These are phyloP conservation scores for Pygoscelis antarcticus DNA, from an alignment of 2,113 vertebrate genomes.

Conservation along the genomic window DNA sequence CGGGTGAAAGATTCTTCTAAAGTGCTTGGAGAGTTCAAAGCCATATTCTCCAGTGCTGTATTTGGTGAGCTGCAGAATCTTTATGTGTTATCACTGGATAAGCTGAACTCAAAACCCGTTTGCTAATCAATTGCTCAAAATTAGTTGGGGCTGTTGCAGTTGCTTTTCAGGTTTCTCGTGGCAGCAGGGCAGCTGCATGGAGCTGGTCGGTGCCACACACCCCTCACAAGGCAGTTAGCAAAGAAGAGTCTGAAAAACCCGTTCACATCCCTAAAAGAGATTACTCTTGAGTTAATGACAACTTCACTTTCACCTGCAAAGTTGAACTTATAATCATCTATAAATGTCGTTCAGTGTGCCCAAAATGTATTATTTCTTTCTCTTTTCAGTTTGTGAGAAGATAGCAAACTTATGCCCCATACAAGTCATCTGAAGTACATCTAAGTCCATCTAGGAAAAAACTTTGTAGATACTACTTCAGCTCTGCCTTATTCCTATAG, in stretches of 20 bases:
- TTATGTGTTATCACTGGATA: neutral
- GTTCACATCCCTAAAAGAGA: neutral
- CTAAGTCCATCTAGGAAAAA: neutral
- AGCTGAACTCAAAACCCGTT: neutral
- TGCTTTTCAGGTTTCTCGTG: neutral
- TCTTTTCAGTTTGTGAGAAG: neutral
- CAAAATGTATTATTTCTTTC: neutral
- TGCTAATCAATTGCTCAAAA: neutral
- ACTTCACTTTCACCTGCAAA: neutral
- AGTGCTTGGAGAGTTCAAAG: neutral
- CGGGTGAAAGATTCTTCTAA: neutral
- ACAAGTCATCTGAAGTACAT: neutral
- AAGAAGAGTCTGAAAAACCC: neutral
- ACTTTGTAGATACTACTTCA: neutral
- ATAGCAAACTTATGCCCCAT: neutral
- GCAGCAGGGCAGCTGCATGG: neutral
- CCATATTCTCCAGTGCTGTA: neutral
- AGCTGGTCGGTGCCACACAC: accelerated
- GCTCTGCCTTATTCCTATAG: neutral
- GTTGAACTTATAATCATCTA: neutral
- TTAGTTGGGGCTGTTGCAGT: neutral
- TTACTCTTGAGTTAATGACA: neutral
- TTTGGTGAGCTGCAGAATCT: neutral
- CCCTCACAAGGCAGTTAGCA: neutral
- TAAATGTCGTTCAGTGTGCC: neutral